Conservation (phyloP, 2,888 invertebrate species). For the Pseudoips prasinana region DNA sequence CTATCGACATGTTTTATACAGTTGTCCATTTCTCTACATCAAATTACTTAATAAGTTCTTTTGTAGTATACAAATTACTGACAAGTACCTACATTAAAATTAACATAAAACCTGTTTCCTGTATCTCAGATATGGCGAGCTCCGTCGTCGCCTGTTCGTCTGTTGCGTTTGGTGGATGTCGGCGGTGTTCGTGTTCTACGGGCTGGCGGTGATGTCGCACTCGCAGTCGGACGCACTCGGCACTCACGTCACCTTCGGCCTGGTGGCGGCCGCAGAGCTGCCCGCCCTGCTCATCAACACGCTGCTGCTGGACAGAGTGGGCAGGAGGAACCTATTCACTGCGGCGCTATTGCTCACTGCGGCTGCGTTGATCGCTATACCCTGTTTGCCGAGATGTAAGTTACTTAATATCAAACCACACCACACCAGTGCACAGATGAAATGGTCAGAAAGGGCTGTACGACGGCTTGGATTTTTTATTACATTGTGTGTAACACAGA, state of each 20-base stretch:
- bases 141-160: slow-evolving; percentile 63
- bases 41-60: too few species aligned
- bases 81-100: too few species aligned
- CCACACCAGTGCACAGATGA: too few species aligned
- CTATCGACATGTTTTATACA: too few species aligned
- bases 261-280: slow-evolving; percentile 66
- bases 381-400: slow-evolving; percentile 53
- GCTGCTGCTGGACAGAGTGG: slow-evolving; percentile 65
- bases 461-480: too few species aligned
- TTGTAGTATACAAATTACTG: too few species aligned
- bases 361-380: slow-evolving; percentile 52
- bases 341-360: slow-evolving; percentile 65
- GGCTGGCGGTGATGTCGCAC: slow-evolving; percentile 67
- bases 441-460: too few species aligned
- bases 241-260: slow-evolving; percentile 62
- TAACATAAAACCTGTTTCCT: too few species aligned
- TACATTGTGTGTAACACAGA: too few species aligned
- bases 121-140: slow-evolving; percentile 57
- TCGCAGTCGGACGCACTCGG: slow-evolving; percentile 52
- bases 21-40: too few species aligned
- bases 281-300: slow-evolving; percentile 67
- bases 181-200: slow-evolving; percentile 75
- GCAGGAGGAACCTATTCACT: slow-evolving; percentile 64
- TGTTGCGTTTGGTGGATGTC: slow-evolving; percentile 73
- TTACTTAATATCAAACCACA: too few species aligned